Evolutionary conservation across 2,797 vertebrate species (phyloP).

Genomic region (Ctenochaetus hawaiiensis): DNA sequence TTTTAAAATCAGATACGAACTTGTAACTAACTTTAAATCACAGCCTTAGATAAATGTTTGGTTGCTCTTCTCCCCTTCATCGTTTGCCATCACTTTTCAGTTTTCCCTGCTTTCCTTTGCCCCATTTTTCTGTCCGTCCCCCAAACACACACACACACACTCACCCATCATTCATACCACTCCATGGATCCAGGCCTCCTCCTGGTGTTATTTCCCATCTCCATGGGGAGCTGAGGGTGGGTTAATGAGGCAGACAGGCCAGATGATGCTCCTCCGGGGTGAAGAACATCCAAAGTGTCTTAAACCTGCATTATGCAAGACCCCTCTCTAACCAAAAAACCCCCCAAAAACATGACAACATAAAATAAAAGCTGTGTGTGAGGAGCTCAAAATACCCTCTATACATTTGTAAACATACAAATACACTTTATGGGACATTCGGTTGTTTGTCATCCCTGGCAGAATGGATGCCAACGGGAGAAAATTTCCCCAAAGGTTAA

Average conservation of each 20-base stretch:
- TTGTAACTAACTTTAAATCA: too few relatives aligned
- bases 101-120: conserved; percentile 36
- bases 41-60: neutral
- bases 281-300: conserved; percentile 69
- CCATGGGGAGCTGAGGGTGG: conserved; percentile 62
- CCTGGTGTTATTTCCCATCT: conserved; percentile 69
- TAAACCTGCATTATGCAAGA: conserved; percentile 58
- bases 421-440: neutral
- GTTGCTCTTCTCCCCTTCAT: neutral
- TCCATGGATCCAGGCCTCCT: conserved; percentile 56
- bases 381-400: too few relatives aligned
- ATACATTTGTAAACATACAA: neutral
- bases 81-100: conserved; percentile 3
- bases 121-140: conserved; percentile 37
- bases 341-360: neutral
- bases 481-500: too few relatives aligned
- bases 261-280: conserved; percentile 77
- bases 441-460: neutral
- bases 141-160: conserved; percentile 14
- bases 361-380: conserved; percentile 3
- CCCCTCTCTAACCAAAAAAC: conserved; percentile 6
- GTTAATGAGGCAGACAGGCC: conserved; percentile 79
- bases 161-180: conserved; percentile 38
- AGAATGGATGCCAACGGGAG: neutral
- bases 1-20: too few relatives aligned